Base-by-base conservation (phyloP, 2,888 invertebrate species). In the Nemotelus pantherinus region DNA sequence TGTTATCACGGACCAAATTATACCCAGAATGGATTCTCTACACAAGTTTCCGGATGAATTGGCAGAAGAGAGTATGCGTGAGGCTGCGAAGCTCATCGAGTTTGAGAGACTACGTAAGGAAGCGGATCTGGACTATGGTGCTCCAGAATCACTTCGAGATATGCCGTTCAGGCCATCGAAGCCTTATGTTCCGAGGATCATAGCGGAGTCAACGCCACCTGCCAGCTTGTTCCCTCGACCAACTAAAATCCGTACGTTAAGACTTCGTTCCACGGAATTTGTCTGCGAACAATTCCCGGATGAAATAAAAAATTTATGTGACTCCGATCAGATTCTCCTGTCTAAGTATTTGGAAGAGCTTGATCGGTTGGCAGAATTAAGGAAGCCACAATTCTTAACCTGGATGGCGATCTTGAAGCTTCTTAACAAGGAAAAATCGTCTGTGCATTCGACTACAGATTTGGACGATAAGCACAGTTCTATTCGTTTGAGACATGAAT, bases 31-130 rank as follows among this genome's bases (percentile, higher is more conserved):
- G 64, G 64, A 50, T 41, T 75, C 75, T 6, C 53, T 50, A 6
- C 47, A 75, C 43, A 60, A 63, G 50, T 75, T 75, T 39, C 50
- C 75, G 3, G 75, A 75, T 75, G 75, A 75, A 64, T 3, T 75
- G 2, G 64, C 41, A 2, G 64, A 50, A 47, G 75, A 75, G 53
- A 39, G 50, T 4, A 43, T 53, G n/a, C 7, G 39, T n/a, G 6
- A 47, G 7, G 7, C 10, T 4, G 58, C 47, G 45, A 9, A 45
- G 47, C 47, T 25, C 3, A 43, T 6, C 39, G 72, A 58, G 47
- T 3, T 39, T 2, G 58, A 72, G 1, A 44, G 72, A 7, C 3
- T 58, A 5, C 57, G 47, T n/a, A 57, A 25, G 10, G 58, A 72
- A 58, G 72, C 58, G 10, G 72, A 50, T 7, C 47, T 72, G 58